Base-by-base conservation (phyloP, 2,888 invertebrate genomes). In the Catocala sponsa region DNA sequence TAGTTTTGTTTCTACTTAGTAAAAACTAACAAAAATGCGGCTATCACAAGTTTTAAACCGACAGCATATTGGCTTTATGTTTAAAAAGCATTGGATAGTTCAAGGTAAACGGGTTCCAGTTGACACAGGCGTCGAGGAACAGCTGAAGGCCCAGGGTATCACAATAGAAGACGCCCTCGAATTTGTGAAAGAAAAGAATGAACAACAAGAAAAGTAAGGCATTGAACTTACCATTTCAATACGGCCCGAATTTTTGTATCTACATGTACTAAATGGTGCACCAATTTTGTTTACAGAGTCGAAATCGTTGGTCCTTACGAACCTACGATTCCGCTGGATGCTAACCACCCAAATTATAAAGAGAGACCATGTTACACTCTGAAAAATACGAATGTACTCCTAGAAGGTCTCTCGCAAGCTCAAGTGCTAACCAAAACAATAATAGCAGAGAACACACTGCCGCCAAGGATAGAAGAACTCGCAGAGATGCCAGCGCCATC, bases 401-500 rank as follows among this genome's bases (percentile, higher is more conserved):
- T 97, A 32, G 96, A 96, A 89, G 98, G 98, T 10, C 80, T 97
- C 55, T 86, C 95, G 1, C 98, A 98, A 91, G 98, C 98, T 0
- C 96, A 97, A 90, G 91, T 97, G n/a, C 89, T 98, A 6, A 97
- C 97, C 4, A 98, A 98, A 83, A 96, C 97, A 0, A 89, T 98
- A 5, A 93, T 96, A 83, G 87, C 96, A 63, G 90, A 96, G 70
- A 89, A 95, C 47, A 95, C 90, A 62, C 90, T 97, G 55, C 97
- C 97, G 0, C 90, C 95, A 7, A 92, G 89, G 69, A 90, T 97
- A 58, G 92, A 96, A 80, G 94, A 95, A 59, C 80, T 92, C 5
- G 90, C 95, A 10, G 82, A 88, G 43, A 80, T 95, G 55, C 90
- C 95, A 68, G 90, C 96, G 0, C 92, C 95, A 0, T 89, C 91